These are phyloP conservation scores for Hydriomena furcata DNA, from an alignment of 2,888 invertebrate species.

Conservation along the genomic window DNA sequence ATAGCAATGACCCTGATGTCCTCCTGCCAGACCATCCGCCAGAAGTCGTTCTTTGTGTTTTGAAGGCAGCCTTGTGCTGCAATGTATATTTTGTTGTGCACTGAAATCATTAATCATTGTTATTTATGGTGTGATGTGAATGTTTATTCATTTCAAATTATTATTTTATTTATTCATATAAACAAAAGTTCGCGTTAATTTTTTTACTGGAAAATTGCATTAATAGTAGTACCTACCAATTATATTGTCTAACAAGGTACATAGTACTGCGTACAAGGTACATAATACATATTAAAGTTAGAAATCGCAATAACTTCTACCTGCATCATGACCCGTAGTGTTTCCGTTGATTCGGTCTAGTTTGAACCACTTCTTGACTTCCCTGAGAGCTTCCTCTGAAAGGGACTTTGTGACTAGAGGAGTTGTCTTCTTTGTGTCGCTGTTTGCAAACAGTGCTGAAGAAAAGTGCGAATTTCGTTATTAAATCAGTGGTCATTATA, in stretches of 20 bases:
- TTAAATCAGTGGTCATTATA: no score
- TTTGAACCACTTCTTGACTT: constrained; percentile 56
- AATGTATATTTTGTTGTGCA: constrained; percentile 87
- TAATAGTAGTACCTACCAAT: no score
- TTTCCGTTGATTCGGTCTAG: constrained; percentile 64
- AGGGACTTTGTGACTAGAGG: constrained; percentile 63
- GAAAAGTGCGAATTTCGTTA: no score
- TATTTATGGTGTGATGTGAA: no score
- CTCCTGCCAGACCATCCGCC: constrained; percentile 99
- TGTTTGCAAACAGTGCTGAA: constrained; percentile 58
- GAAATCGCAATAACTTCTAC: background rate
- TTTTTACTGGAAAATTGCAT: no score
- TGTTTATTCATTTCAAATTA: no score
- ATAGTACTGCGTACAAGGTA: no score
- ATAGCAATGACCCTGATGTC: constrained; percentile 98
- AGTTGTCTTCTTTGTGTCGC: constrained; percentile 46
- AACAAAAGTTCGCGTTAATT: no score
- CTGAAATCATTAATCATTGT: no score
- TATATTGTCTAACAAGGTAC: no score
- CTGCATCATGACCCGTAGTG: constrained; percentile 33
- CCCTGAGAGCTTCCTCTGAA: constrained; percentile 65
- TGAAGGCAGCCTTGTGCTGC: constrained; percentile 97
- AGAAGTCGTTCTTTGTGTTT: constrained; percentile 95
- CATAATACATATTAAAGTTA: no score
- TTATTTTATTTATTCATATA: no score